phyloP scores from a whole-genome alignment of 2,888 invertebrate species.

The Callyntrura sp. region DNA sequence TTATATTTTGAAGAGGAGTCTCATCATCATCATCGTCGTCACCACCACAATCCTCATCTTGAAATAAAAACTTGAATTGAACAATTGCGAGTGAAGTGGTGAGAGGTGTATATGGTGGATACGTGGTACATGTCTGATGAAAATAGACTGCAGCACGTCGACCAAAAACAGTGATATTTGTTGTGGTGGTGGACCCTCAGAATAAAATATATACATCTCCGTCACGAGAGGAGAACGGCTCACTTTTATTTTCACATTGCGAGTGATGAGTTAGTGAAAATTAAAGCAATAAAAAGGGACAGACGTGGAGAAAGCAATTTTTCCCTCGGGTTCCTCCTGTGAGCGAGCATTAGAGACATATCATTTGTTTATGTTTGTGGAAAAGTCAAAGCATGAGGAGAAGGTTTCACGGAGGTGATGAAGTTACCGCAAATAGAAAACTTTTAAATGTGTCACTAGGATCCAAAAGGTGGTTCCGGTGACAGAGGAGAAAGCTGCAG shows the following conservation, averaged over 20 bases:
- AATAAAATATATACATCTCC: constrained; percentile 58
- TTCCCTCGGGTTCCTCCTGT: neutral
- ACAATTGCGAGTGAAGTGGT: constrained; percentile 51
- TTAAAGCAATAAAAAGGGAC: constrained; percentile 57
- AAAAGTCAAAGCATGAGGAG: constrained; percentile 39
- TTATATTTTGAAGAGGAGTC: constrained; percentile 60
- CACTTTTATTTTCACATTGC: constrained; percentile 61
- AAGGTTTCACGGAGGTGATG: neutral
- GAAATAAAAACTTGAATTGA: constrained; percentile 55
- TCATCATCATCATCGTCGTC: constrained; percentile 23
- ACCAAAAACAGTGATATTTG: constrained; percentile 51
- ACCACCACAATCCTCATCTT: constrained; percentile 18
- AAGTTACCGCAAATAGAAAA: constrained; percentile 21
- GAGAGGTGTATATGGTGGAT: constrained; percentile 48
- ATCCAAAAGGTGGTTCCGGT: constrained; percentile 19
- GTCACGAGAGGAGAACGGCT: constrained; percentile 52
- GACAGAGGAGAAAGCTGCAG: constrained; percentile 15
- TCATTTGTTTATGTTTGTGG: neutral
- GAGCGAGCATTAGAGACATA: neutral
- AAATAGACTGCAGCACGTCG: constrained; percentile 58
- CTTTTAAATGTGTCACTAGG: constrained; percentile 15
- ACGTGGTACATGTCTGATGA: constrained; percentile 45
- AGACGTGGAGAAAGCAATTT: constrained; percentile 53
- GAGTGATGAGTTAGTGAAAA: constrained; percentile 58
- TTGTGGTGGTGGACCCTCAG: constrained; percentile 57